Evolutionary conservation across 2,888 invertebrate species (phyloP).

Genomic region (Halictus ligatus): DNA sequence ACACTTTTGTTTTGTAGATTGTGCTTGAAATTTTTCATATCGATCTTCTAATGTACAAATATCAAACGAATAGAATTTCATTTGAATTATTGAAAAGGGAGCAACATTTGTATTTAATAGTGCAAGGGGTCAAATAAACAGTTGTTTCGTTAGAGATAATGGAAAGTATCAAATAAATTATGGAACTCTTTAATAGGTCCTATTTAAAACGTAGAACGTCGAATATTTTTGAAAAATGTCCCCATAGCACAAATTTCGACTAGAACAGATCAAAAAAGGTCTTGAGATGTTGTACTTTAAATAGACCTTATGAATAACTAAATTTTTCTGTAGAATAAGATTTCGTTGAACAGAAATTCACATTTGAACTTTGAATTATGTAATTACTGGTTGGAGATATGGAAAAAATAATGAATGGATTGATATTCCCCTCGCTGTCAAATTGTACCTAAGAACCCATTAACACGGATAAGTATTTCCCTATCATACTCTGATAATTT

Average conservation of each 20-base stretch:
- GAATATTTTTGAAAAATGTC: too few relatives aligned
- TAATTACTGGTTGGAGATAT: background rate
- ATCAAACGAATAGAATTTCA: background rate
- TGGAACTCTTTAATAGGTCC: background rate
- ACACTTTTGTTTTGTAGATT: too few relatives aligned
- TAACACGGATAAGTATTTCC: constrained; percentile 61
- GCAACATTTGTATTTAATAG: background rate
- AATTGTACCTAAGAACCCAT: constrained; percentile 56
- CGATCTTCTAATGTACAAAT: too few relatives aligned
- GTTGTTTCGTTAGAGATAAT: background rate
- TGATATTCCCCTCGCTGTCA: constrained; percentile 49
- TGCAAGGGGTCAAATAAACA: background rate
- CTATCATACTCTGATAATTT: constrained; percentile 52
- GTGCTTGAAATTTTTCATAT: too few relatives aligned
- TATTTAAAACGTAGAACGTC: too few relatives aligned
- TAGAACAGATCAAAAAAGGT: too few relatives aligned
- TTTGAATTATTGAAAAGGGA: background rate
- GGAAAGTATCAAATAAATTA: background rate
- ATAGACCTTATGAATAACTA: background rate
- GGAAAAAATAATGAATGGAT: constrained; percentile 31
- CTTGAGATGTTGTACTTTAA: background rate
- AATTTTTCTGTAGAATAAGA: too few relatives aligned
- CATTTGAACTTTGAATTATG: background rate
- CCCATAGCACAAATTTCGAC: too few relatives aligned
- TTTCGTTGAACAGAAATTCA: too few relatives aligned